phyloP scores from a whole-genome alignment of 1,140 invertebrate species.

The Danaus melanippus region DNA sequence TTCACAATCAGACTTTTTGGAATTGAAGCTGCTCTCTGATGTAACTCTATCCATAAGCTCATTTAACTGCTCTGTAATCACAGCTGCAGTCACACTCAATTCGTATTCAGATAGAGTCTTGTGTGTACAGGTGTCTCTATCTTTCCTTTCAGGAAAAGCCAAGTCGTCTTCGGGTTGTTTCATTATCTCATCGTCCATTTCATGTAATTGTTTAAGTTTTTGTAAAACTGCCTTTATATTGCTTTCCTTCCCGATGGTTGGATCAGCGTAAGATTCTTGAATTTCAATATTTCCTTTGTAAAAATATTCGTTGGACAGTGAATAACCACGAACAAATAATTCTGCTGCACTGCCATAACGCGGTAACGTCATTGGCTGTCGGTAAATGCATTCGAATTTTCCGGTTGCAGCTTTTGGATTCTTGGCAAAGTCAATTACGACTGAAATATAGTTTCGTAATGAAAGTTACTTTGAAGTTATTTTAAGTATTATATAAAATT shows the following conservation, averaged over 20 bases:
- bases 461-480: not conserved
- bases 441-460: constrained; percentile 33
- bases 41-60: constrained; percentile 27
- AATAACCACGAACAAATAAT: constrained; percentile 35
- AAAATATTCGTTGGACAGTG: constrained; percentile 50
- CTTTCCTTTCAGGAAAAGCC: constrained; percentile 8
- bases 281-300: constrained; percentile 42
- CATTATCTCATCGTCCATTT: constrained; percentile 34
- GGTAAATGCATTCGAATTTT: constrained; percentile 72
- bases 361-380: constrained; percentile 48
- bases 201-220: constrained; percentile 36
- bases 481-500: constrained; percentile 4
- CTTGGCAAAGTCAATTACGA: constrained; percentile 73
- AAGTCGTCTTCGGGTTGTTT: constrained; percentile 26
- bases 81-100: constrained; percentile 8
- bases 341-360: constrained; percentile 35
- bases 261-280: constrained; percentile 29
- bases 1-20: constrained; percentile 8
- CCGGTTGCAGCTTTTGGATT: constrained; percentile 71
- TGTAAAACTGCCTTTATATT: constrained; percentile 33
- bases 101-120: constrained; percentile 27
- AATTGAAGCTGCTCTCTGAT: constrained; percentile 15
- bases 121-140: constrained; percentile 20
- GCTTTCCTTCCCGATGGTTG: constrained; percentile 31
- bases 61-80: constrained; percentile 10